Conservation (phyloP, 2,888 invertebrate species). For the Sesia apiformis region DNA sequence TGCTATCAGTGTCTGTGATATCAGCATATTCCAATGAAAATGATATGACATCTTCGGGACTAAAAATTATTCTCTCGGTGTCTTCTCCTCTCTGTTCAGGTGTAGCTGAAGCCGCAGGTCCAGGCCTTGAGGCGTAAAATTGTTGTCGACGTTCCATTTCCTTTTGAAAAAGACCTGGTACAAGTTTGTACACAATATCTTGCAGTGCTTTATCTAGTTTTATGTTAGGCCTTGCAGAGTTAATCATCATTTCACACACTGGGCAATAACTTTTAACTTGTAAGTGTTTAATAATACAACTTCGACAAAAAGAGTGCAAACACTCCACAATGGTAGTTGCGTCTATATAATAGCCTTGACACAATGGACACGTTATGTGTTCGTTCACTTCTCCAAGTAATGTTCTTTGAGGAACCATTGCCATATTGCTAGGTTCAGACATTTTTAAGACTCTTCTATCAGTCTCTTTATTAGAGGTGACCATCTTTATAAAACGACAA, state of each 20-base stretch:
- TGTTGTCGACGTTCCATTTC: conserved; percentile 91
- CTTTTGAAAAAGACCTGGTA: conserved; percentile 94
- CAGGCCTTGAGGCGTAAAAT: conserved; percentile 87
- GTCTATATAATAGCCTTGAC: conserved; percentile 95
- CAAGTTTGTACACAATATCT: conserved; percentile 96
- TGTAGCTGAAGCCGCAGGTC: conserved; percentile 77
- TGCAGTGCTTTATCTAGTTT: conserved; percentile 95
- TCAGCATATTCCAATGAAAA: conserved; percentile 88
- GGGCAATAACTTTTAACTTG: conserved; percentile 91
- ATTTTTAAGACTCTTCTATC: conserved; percentile 70
- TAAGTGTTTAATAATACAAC: conserved; percentile 94
- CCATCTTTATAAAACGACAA: conserved; percentile 49
- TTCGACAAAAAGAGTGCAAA: conserved; percentile 96
- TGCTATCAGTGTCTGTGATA: conserved; percentile 63
- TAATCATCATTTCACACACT: conserved; percentile 94
- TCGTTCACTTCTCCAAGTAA: conserved; percentile 87
- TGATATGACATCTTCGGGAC: conserved; percentile 92
- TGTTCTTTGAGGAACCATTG: conserved; percentile 75
- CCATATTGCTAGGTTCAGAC: conserved; percentile 51
- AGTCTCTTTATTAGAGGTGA: conserved; percentile 64
- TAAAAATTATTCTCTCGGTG: conserved; percentile 88
- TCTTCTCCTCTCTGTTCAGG: conserved; percentile 90
- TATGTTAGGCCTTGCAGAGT: conserved; percentile 94
- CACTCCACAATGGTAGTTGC: conserved; percentile 97
- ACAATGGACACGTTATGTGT: conserved; percentile 91